Base-by-base conservation (phyloP, 1,140 invertebrate genomes). In the Chrysomallon squamiferum region DNA sequence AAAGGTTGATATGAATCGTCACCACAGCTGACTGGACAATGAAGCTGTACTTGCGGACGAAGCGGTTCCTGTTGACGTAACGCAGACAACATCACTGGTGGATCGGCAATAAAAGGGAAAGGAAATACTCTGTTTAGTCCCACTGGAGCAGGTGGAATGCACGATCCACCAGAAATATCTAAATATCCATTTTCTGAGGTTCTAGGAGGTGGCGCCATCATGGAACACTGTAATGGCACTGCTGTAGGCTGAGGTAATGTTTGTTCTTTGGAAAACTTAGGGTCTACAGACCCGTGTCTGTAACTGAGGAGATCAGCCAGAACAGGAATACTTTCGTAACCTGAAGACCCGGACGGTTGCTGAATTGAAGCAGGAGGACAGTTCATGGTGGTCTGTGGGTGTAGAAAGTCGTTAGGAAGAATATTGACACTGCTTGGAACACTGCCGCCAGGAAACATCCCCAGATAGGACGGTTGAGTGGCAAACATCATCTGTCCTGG, bases 91-190 rank as follows among this genome's bases (percentile, higher is more conserved):
- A 82, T 52, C 61, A 76, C 60, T 1, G 76, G 73, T n/a, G 74
- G 73, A 18, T 80, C 80, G 20, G 76, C 76, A 7, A 80, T 65
- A 25, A 82, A 72, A 11, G 74, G 78, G 43, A 74, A 78, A 9
- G 77, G 77, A 56, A 73, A 79, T n/a, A 81, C 68, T 0, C 76
- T 66, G 41, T 71, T 76, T 50, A 69, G 33, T 29, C 58, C 38
- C 22, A 66, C 32, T 0, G 64, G 22, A 9, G 22, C 22, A 13
- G 50, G 3, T 15, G 50, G 22, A 15, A 30, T 15, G 29, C 7
- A 25, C 22, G 22, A 22, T 4, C 22, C 29, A 27, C 29, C 50
- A n/a, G 30, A 59, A 18, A 43, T 4, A 25, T 59, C 35, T 5
- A 38, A 5, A 38, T 38, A 38, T 7, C 35, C 15, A 33, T 35